Conservation (phyloP, 2,113 vertebrate species). For the Atractosteus spatula region DNA sequence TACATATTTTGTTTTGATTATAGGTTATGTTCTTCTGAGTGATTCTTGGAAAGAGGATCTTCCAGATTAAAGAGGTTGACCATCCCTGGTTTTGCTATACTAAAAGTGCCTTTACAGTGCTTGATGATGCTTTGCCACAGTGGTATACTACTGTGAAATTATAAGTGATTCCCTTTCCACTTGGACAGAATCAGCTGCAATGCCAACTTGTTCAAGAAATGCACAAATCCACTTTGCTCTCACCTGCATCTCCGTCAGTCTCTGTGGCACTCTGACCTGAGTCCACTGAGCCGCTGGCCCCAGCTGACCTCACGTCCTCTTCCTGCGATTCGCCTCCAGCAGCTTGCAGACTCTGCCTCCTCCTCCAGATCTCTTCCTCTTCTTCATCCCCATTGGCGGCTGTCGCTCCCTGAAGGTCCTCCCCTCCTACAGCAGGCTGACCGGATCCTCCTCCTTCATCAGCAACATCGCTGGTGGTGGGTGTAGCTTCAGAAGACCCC, state of each 20-base stretch:
- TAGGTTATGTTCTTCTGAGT: no score
- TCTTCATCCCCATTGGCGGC: constrained; percentile 48
- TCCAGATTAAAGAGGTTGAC: no score
- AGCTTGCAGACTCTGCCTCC: constrained; percentile 76
- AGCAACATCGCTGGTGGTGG: constrained; percentile 36
- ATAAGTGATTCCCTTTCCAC: no score
- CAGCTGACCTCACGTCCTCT: constrained; percentile 50
- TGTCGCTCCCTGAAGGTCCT: constrained; percentile 34
- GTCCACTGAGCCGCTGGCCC: constrained; percentile 60
- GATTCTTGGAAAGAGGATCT: no score
- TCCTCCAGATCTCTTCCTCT: constrained; percentile 64
- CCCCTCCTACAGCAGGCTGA: constrained; percentile 46
- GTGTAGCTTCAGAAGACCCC: constrained; percentile 22
- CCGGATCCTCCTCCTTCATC: constrained; percentile 65
- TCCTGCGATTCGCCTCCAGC: constrained; percentile 66
- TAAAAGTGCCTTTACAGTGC: no score
- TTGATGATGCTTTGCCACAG: no score
- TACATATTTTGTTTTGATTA: no score
- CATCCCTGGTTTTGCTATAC: no score
- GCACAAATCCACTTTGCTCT: neutral
- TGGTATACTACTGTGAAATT: no score
- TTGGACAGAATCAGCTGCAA: no score
- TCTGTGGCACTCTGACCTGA: constrained; percentile 66
- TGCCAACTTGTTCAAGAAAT: neutral
- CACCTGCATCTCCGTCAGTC: constrained; percentile 75